These are phyloP conservation scores for Euglossa dilemma DNA, from an alignment of 1,140 invertebrate species.

Conservation along the genomic window DNA sequence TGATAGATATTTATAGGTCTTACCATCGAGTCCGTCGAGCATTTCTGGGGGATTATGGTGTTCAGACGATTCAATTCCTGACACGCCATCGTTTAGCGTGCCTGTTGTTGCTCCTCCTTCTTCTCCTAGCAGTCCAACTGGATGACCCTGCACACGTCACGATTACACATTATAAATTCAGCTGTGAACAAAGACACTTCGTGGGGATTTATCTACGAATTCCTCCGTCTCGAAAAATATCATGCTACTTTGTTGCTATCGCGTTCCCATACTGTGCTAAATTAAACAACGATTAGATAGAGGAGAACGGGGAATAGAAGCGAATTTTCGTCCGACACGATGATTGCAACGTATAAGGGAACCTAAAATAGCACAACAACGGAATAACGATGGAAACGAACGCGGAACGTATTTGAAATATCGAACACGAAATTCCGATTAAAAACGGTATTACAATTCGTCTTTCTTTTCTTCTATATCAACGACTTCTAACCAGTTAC, in stretches of 20 bases:
- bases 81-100: constrained; percentile 77
- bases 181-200: neutral
- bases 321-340: neutral
- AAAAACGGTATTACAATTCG: neutral
- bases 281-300: neutral
- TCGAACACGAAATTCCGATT: neutral
- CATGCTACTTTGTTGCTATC: neutral
- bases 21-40: constrained; percentile 82
- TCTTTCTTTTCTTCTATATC: no score
- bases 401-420: neutral
- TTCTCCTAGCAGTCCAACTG: constrained; percentile 77
- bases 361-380: neutral
- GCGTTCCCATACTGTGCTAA: neutral
- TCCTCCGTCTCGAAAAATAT: neutral
- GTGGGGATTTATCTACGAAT: neutral
- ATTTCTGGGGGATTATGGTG: constrained; percentile 81
- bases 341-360: neutral
- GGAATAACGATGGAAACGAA: neutral
- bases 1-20: constrained; percentile 71
- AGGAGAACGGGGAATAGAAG: neutral
- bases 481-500: neutral
- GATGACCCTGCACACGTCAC: constrained; percentile 76
- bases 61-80: constrained; percentile 79
- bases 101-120: constrained; percentile 77
- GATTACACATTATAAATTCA: constrained; percentile 34